These are phyloP conservation scores for Passerculus sandwichensis DNA, from an alignment of 2,797 vertebrate genomes.

Conservation along the genomic window DNA sequence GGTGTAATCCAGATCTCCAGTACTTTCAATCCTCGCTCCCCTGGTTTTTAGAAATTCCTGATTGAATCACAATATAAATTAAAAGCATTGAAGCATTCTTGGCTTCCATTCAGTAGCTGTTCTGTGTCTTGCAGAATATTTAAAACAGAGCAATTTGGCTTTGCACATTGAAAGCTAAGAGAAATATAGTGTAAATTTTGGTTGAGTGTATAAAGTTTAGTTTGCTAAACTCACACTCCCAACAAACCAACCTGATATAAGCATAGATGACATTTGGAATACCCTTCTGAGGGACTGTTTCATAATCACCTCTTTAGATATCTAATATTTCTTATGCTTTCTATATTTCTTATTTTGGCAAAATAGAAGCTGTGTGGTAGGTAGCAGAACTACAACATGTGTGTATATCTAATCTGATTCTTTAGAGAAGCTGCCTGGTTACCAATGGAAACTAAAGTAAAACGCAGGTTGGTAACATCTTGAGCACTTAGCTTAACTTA, in stretches of 20 bases:
- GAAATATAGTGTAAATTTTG: not conserved
- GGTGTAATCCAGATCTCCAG: not conserved
- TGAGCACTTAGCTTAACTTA: not conserved
- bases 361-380: not conserved
- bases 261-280: not conserved
- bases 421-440: not conserved
- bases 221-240: not conserved
- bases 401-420: not conserved
- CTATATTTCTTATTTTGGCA: not conserved
- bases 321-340: not conserved
- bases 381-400: not conserved
- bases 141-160: not conserved
- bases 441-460: not conserved
- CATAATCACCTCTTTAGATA: not conserved
- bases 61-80: not conserved
- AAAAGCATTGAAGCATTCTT: not conserved
- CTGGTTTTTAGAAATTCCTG: not conserved
- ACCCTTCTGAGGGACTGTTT: not conserved
- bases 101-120: not conserved
- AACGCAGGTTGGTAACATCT: not conserved
- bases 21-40: not conserved
- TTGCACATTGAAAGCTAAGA: not conserved
- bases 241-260: not conserved
- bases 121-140: not conserved
- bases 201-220: not conserved